Base-by-base conservation (phyloP, 2,113 vertebrate genomes). In the Raja brachyura region DNA sequence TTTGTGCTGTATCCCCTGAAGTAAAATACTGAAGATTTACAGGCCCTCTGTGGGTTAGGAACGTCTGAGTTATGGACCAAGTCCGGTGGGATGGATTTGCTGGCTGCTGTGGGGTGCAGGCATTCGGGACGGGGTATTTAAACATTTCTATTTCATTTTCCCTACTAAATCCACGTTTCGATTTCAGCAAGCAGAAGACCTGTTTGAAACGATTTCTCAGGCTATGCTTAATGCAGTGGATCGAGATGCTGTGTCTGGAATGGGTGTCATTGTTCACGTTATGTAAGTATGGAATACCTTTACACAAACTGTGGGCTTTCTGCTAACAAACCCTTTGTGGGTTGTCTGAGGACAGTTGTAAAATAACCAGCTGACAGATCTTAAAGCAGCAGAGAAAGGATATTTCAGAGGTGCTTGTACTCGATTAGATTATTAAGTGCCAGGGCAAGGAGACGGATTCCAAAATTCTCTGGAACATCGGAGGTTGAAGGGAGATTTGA, bases 131-230 rank as follows among this genome's bases (percentile, higher is more conserved):
- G 39, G 39, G 39, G 39, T 48, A 48, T 48, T 48, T 48, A n/a
- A n/a, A 3, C 14, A 25, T 0, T 79, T 83, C 39, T 48, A 3
- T 11, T 25, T 59, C 56, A 61, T 5, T 4, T 85, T 14, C 9
- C n/a, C 16, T 66, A 66, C 59, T 61, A 88, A 88, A 88, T 66
- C 25, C n/a, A 31, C 59, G 9, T 73, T 92, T 73, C 33, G 2
- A 73, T 54, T 94, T 39, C 96, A 99, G 98, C 98, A 97, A 31
- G 97, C 98, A 0, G 98, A 99, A 0, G 98, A 99, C 93, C 96
- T 99, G 90, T 99, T 99, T 56, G 99, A 99, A 95, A 99, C 98
- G 0, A 99, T 99, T 96, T 99, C 98, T 0, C 98, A 99, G 95
- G 98, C 98, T 31, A 99, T 99, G 98, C 94, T 99, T 94, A 99